Base-by-base conservation (phyloP, 2,797 vertebrate genomes). In the Anomalospiza imberbis region DNA sequence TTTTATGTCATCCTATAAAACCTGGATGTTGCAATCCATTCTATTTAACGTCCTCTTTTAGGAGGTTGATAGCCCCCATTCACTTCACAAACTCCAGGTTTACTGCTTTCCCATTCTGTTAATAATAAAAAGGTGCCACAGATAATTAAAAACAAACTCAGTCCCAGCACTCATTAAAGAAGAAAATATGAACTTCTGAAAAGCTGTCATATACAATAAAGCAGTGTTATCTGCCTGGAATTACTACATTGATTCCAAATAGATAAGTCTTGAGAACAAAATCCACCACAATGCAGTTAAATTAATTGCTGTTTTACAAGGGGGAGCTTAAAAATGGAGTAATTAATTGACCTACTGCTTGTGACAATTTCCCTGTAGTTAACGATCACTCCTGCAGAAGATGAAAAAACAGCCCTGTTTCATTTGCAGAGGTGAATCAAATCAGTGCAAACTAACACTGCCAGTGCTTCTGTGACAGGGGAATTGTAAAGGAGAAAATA, bases 231-330 rank as follows among this genome's bases (percentile, higher is more conserved):
- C 96, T 94, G 65, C 80, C 70, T 70, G 93, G 87, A 96, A 94
- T 94, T 95, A 96, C 84, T 95, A 95, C 82, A 90, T 81, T 86
- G 94, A 97, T 97, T 98, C 95, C 91, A 97, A 94, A 95, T 74
- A 82, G 95, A 78, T 93, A 95, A 79, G 65, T 65, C 90, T 60
- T 75, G 84, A 82, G 92, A 85, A 95, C 95, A 78, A 96, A 97
- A 95, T 80, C 88, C 80, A 85, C 90, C 53, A 89, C 96, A 97
- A 97, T 15, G 13, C 65, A 91, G 89, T 93, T 92, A 95, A 97
- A 97, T 97, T 97, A 97, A 97, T 97, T 97, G 96, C 95, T 97
- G 73, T 88, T 97, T 97, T 97, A 95, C 94, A 93, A 93, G 74
- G 60, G 71, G 61, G 78, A 94, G 68, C 85, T 96, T 97, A 94